Evolutionary conservation across 2,888 invertebrate genomes (phyloP), one percentile per base, ranked within the genome.

Genomic region (Drosophila merina): DNA sequence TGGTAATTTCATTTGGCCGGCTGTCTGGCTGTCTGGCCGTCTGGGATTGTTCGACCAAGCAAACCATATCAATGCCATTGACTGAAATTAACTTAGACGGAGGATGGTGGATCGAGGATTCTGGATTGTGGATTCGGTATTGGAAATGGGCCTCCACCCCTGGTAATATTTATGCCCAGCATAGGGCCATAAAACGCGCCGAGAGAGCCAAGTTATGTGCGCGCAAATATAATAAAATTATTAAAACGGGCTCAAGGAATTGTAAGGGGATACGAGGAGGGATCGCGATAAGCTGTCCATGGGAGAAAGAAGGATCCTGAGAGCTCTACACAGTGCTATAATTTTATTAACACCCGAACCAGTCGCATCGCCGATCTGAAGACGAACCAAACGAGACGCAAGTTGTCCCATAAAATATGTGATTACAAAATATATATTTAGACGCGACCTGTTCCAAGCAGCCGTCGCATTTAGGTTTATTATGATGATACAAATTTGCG

Each of bases 351-450:
- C 80, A 81, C 82, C 76, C 75, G 45, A 79, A 66, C 75, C 31
- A 72, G 72, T 70, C 66, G 49, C 79, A 57, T 60, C 42, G 14
- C 49, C 49, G 75, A 33, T 42, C 28, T 10, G 38, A 45, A 54
- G 28, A 50, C 33, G 44, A 45, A 49, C 51, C 49, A 56, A 56
- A 45, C 42, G 67, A 48, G 47, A 50, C 36, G 30, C 52, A 48
- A 76, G 76, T 77, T 81, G 85, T 86, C 78, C 77, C 80, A 80
- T 78, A 86, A 79, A 86, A 86, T 86, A 78, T 84, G 80, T 84
- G 88, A 88, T 84, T 88, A 88, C 76, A 78, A 81, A 64, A 82
- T 78, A 75, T 74, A 74, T 75, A 81, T 86, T 84, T 86, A 75
- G 81, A 79, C 60, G 58, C 63, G 74, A 48, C 63, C 71, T 58